These are phyloP conservation scores for Ibidorhyncha struthersii DNA, from an alignment of 2,113 vertebrate species.

Conservation along the genomic window DNA sequence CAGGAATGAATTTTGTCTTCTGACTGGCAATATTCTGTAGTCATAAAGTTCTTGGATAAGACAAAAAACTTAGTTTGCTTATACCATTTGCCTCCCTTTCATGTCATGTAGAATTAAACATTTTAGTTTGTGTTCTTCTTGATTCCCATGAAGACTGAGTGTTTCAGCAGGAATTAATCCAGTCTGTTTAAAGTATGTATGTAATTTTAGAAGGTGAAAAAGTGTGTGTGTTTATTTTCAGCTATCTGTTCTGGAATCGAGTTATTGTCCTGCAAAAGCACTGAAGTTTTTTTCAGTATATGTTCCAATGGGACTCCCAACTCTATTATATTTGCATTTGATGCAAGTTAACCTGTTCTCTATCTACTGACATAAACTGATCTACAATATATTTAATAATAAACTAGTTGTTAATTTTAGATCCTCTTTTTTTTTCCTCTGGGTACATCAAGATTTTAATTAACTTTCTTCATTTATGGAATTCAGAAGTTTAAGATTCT, in stretches of 20 bases:
- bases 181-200: not conserved
- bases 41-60: not conserved
- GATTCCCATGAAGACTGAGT: not conserved
- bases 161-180: not conserved
- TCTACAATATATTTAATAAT: not conserved
- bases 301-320: not conserved
- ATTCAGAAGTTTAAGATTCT: not conserved
- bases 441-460: not conserved
- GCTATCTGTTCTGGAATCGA: not conserved
- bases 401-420: not conserved
- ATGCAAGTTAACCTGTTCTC: not conserved
- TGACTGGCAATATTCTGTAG: not conserved
- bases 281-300: not conserved
- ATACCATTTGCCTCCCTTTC: not conserved
- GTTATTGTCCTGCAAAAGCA: not conserved
- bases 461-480: not conserved
- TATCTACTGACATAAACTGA: not conserved
- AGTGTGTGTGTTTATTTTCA: not conserved
- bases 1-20: not conserved
- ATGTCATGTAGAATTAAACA: not conserved
- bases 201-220: not conserved
- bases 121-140: not conserved
- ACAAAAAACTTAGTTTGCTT: not conserved
- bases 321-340: not conserved
- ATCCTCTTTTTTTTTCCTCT: not conserved